Percentiles rank a stretch among this genome's conserved stretches.
Conservation (phyloP, 2,113 vertebrate genomes). For the Grantiella picta region DNA sequence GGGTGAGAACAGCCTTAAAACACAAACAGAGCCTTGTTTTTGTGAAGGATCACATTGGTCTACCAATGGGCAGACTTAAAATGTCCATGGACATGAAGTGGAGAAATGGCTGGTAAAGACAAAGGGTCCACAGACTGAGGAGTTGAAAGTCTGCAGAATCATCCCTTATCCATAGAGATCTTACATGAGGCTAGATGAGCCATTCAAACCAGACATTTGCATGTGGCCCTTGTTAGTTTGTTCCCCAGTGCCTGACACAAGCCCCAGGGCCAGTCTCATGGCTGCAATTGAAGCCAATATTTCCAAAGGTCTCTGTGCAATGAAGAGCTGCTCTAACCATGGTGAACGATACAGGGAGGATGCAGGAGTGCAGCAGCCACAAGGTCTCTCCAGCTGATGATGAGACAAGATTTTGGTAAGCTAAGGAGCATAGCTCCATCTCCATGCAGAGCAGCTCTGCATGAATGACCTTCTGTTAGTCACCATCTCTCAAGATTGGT, state of each 20-base stretch:
- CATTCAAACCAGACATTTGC: not conserved
- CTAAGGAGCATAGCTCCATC: not conserved
- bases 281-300: accelerated
- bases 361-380: not conserved
- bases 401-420: not conserved
- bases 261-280: accelerated
- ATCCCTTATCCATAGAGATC: not conserved
- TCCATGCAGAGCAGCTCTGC: not conserved
- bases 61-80: not conserved
- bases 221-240: not conserved
- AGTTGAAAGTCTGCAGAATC: not conserved
- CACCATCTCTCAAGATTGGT: not conserved
- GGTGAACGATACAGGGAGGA: not conserved
- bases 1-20: not conserved
- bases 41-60: not conserved
- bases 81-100: not conserved
- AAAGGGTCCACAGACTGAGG: not conserved
- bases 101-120: not conserved
- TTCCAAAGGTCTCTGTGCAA: not conserved
- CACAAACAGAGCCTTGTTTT: not conserved
- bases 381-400: not conserved
- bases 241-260: accelerated
- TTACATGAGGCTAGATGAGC: not conserved
- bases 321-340: not conserved
- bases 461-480: not conserved